phyloP scores from a whole-genome alignment of 2,113 vertebrate species.

The Thymallus thymallus region DNA sequence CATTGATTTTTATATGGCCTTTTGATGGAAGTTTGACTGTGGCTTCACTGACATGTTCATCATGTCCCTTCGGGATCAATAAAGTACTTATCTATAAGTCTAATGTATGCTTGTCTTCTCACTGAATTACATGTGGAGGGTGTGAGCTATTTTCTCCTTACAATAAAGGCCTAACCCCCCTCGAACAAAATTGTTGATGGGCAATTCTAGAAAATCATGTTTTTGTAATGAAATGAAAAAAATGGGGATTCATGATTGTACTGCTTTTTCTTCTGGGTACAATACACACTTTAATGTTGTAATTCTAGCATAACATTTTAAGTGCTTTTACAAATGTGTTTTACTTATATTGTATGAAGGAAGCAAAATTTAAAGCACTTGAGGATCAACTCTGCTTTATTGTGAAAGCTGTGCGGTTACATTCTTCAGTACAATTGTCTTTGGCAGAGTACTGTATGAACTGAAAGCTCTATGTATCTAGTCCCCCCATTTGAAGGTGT shows the following conservation, averaged over 20 bases:
- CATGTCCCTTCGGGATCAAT: no score
- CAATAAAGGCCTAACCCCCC: constrained; percentile 27
- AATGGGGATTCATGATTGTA: constrained; percentile 22
- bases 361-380: no score
- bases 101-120: constrained; percentile 23
- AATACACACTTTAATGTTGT: not conserved
- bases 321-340: not conserved
- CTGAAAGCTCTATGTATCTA: no score
- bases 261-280: constrained; percentile 1
- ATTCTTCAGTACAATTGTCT: not conserved
- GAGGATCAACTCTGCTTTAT: no score
- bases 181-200: constrained; percentile 17
- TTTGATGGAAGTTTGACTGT: constrained; percentile 4
- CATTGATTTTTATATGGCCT: not conserved
- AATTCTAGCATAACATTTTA: no score
- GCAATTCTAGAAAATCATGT: constrained; percentile 37
- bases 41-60: constrained; percentile 36
- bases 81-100: no score
- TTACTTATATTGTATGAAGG: not conserved
- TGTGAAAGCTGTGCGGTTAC: not conserved
- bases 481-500: no score
- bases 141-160: constrained; percentile 22
- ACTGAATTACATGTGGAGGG: constrained; percentile 3
- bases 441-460: not conserved
- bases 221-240: constrained; percentile 68